Evolutionary conservation across 2,888 invertebrate genomes (phyloP).

Genomic region (Eupithecia inturbata): DNA sequence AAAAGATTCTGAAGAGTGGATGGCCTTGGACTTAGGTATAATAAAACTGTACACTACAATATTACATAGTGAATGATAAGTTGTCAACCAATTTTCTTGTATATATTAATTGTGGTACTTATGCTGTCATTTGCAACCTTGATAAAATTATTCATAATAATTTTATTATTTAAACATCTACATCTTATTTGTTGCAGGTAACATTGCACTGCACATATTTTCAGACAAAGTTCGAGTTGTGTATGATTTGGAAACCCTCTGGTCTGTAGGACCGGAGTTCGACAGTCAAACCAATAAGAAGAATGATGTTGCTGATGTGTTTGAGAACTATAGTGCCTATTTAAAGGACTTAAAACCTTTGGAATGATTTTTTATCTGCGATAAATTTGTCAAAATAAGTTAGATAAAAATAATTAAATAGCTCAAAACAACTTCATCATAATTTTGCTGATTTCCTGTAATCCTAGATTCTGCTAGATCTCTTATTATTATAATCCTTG

Average conservation of each 20-base stretch:
- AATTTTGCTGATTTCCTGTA: background rate
- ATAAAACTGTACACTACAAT: background rate
- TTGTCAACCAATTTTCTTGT: background rate
- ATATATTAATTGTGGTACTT: background rate
- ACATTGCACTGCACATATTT: constrained; percentile 96
- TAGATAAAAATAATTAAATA: background rate
- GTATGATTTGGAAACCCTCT: constrained; percentile 96
- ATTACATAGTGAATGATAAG: background rate
- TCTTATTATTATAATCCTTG: background rate
- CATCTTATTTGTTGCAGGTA: constrained; percentile 85
- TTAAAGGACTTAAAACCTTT: constrained; percentile 86
- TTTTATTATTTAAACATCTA: background rate
- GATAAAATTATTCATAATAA: background rate
- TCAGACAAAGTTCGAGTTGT: constrained; percentile 86
- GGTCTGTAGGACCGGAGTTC: constrained; percentile 93
- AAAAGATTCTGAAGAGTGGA: constrained; percentile 90
- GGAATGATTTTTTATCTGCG: constrained; percentile 28
- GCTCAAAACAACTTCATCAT: background rate
- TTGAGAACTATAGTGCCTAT: constrained; percentile 87
- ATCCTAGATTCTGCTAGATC: background rate
- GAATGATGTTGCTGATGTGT: constrained; percentile 85
- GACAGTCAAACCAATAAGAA: constrained; percentile 88
- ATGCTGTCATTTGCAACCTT: background rate
- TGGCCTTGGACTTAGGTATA: constrained; percentile 94
- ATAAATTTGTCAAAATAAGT: background rate